These are phyloP conservation scores for Rattus rattus DNA, from an alignment of 2,113 vertebrate genomes.

Conservation along the genomic window DNA sequence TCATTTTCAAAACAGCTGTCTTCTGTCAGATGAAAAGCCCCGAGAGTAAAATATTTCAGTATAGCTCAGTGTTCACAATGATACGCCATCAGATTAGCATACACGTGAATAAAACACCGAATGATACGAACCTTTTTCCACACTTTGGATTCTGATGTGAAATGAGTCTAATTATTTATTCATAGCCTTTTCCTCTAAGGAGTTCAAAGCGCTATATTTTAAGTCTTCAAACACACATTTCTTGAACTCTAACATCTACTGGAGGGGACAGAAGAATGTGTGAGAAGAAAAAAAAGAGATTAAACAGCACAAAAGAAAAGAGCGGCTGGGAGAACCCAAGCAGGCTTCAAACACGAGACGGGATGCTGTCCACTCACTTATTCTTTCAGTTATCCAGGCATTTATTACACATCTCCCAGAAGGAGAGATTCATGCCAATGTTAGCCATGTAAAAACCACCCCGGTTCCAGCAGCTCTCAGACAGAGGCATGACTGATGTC, in stretches of 20 bases:
- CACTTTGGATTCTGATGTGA: constrained; percentile 80
- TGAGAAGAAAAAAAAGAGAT: constrained; percentile 26
- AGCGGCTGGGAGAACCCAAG: constrained; percentile 6
- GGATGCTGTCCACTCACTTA: constrained; percentile 40
- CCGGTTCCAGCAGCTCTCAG: not conserved
- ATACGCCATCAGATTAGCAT: constrained; percentile 80
- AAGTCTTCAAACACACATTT: constrained; percentile 75
- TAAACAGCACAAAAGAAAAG: constrained; percentile 62
- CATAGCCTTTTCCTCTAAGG: constrained; percentile 79
- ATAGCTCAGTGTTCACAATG: constrained; percentile 77
- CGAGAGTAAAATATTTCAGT: constrained; percentile 81
- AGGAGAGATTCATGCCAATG: constrained; percentile 23
- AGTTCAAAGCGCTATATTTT: constrained; percentile 74
- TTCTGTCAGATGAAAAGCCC: constrained; percentile 78
- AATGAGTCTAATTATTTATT: constrained; percentile 84
- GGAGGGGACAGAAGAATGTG: constrained; percentile 56
- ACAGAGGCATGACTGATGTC: not conserved
- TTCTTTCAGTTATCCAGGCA: constrained; percentile 43
- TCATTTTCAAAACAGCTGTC: constrained; percentile 68
- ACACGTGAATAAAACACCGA: constrained; percentile 79
- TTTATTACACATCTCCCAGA: constrained; percentile 22
- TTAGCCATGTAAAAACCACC: constrained; percentile 17
- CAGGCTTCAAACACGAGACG: not conserved
- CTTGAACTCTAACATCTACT: constrained; percentile 71
- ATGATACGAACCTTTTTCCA: constrained; percentile 77